phyloP scores from a whole-genome alignment of 2,113 vertebrate species.

The Sander lucioperca region DNA sequence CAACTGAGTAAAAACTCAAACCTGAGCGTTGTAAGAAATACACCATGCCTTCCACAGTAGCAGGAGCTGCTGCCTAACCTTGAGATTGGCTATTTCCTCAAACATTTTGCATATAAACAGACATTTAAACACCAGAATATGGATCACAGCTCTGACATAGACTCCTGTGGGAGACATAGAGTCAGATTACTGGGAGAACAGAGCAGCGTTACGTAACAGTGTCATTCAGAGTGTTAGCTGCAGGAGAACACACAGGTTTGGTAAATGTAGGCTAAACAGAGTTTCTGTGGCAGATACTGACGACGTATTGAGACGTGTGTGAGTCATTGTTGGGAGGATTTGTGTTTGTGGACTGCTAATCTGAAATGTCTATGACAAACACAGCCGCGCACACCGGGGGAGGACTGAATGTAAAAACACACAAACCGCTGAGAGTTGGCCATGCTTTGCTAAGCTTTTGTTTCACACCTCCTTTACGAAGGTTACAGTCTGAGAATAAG shows the following conservation, averaged over 20 bases:
- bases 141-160: constrained; percentile 24
- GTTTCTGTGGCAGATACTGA: constrained; percentile 32
- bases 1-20: neutral
- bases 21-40: neutral
- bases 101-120: neutral
- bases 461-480: constrained; percentile 55
- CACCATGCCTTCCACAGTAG: too few relatives aligned
- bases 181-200: constrained; percentile 2
- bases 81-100: constrained; percentile 4
- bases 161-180: constrained; percentile 36
- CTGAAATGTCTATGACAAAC: constrained; percentile 46
- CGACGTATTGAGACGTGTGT: constrained; percentile 20
- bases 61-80: neutral
- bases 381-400: constrained; percentile 18
- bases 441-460: constrained; percentile 60
- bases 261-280: constrained; percentile 31
- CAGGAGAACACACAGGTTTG: constrained; percentile 30
- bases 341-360: constrained; percentile 59
- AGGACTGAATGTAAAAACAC: constrained; percentile 27
- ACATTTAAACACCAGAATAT: constrained; percentile 11
- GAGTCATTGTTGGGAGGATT: constrained; percentile 47
- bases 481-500: constrained; percentile 53
- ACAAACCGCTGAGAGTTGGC: constrained; percentile 42
- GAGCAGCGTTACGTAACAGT: constrained; percentile 48
- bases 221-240: constrained; percentile 35